Percentiles rank a stretch among this genome's conserved stretches.
These are phyloP conservation scores for Lichenostomus cassidix DNA, from an alignment of 2,113 vertebrate genomes.

Conservation along the genomic window DNA sequence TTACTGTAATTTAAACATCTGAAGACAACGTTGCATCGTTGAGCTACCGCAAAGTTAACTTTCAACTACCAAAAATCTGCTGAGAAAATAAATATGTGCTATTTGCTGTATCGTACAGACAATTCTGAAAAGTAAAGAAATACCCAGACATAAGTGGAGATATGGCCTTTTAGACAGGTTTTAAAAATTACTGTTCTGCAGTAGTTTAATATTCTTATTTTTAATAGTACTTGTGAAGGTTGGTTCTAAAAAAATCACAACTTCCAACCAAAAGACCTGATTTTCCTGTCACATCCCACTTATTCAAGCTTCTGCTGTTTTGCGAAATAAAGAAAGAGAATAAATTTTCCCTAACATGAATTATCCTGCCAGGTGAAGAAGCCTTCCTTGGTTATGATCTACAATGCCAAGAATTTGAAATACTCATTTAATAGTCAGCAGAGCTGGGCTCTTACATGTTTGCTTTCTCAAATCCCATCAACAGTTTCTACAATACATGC, in stretches of 20 bases:
- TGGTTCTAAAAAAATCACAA: neutral
- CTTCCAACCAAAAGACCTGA: neutral
- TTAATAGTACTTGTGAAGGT: neutral
- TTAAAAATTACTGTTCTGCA: neutral
- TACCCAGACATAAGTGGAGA: neutral
- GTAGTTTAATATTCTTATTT: neutral
- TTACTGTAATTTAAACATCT: constrained; percentile 55
- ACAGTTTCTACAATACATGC: neutral
- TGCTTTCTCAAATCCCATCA: neutral
- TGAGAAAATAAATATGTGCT: neutral
- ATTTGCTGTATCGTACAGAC: neutral
- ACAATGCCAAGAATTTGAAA: neutral
- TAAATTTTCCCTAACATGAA: neutral
- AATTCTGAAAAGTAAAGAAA: neutral
- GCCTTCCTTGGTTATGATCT: neutral
- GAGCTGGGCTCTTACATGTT: neutral
- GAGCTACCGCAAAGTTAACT: neutral
- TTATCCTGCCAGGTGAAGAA: neutral
- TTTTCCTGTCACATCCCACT: constrained; percentile 11
- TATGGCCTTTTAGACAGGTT: constrained; percentile 2
- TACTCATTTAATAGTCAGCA: neutral
- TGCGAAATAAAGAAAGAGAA: neutral
- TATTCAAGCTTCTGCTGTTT: neutral
- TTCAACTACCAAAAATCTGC: neutral
- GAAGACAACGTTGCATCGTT: neutral